A percentile compares a stretch with the other conserved stretches of the same genome.
Evolutionary conservation across 2,888 invertebrate species (phyloP).

Genomic region (Drosophila picticornis): DNA sequence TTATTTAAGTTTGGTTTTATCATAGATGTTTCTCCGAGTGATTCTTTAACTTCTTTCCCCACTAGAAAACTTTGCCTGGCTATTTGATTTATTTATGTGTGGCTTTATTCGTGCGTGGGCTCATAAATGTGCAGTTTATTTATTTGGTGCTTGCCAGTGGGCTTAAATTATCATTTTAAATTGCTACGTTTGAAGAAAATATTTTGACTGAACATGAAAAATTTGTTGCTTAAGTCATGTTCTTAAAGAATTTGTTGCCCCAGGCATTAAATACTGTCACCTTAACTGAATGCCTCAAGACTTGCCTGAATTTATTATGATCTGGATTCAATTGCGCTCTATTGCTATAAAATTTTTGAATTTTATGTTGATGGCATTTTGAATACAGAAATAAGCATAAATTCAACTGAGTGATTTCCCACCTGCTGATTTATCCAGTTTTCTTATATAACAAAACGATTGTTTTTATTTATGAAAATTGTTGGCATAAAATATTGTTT

Average conservation of each 20-base stretch:
- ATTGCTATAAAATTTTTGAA: slow-evolving; percentile 14
- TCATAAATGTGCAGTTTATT: slow-evolving; percentile 39
- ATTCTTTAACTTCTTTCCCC: slow-evolving; percentile 7
- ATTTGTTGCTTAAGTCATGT: slow-evolving; percentile 8
- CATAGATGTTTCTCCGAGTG: slow-evolving; percentile 17
- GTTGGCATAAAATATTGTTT: slow-evolving; percentile 1
- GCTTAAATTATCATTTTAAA: slow-evolving; percentile 30
- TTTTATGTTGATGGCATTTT: slow-evolving; percentile 37
- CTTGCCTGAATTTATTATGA: slow-evolving; percentile 22
- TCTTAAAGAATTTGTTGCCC: not conserved
- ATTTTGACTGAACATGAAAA: slow-evolving; percentile 19
- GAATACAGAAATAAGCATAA: slow-evolving; percentile 32
- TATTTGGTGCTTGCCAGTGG: slow-evolving; percentile 30
- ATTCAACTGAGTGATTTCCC: slow-evolving; percentile 50
- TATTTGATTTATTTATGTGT: slow-evolving; percentile 37
- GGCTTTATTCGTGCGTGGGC: slow-evolving; percentile 28
- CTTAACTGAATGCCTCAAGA: slow-evolving; percentile 8
- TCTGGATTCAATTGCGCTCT: slow-evolving; percentile 38
- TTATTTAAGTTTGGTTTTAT: slow-evolving; percentile 55
- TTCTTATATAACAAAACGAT: slow-evolving; percentile 32
- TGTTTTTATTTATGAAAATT: slow-evolving; percentile 32
- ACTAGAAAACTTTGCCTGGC: not conserved
- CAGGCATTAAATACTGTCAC: slow-evolving; percentile 21
- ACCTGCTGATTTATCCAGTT: slow-evolving; percentile 44
- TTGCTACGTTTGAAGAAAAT: slow-evolving; percentile 15